Evolutionary conservation across 2,888 invertebrate genomes (phyloP).

Genomic region (Augochlorella aurata): DNA sequence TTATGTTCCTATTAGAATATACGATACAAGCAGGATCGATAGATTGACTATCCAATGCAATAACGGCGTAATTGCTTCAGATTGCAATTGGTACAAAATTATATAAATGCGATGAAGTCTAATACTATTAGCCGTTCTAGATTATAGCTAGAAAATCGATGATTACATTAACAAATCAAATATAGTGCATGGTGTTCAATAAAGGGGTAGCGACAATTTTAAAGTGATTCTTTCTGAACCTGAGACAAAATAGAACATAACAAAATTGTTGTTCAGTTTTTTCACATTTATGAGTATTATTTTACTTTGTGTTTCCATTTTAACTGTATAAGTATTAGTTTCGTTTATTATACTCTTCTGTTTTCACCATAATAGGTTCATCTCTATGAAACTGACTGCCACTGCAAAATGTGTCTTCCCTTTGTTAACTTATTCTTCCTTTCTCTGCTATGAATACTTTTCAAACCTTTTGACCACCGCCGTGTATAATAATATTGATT

Average conservation of each 20-base stretch:
- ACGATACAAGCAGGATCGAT: not conserved
- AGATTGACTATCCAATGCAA: not conserved
- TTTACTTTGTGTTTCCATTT: not conserved
- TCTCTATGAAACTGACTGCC: not conserved
- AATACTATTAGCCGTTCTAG: not conserved
- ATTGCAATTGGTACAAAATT: not conserved
- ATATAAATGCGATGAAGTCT: not conserved
- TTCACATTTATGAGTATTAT: not conserved
- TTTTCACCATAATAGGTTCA: not conserved
- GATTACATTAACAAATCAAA: not conserved
- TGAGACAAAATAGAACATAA: not conserved
- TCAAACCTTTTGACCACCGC: not conserved
- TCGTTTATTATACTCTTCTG: not conserved
- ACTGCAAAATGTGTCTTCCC: not conserved
- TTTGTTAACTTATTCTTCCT: not conserved
- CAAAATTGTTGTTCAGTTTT: not conserved
- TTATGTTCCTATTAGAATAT: not conserved
- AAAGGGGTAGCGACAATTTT: not conserved
- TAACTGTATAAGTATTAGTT: not conserved
- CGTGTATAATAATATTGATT: constrained; percentile 3
- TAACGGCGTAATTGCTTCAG: not conserved
- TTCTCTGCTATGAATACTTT: not conserved
- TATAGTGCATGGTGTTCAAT: not conserved
- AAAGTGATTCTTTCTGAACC: not conserved
- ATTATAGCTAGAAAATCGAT: not conserved